These are phyloP conservation scores for Pantherophis vulpinus DNA, from an alignment of 2,797 vertebrate species.

Conservation along the genomic window DNA sequence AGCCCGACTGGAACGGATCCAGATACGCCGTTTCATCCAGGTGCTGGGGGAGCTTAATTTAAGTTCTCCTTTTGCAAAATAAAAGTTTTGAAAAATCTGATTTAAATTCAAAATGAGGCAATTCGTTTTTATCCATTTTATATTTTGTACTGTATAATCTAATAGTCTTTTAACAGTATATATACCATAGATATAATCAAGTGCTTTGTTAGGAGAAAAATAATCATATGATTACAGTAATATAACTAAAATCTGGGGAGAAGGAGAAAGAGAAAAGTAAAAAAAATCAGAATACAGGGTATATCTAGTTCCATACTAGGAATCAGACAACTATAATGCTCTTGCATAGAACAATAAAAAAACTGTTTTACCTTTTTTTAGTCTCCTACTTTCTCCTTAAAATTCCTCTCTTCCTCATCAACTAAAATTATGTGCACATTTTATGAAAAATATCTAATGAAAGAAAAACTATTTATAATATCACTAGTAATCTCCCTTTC, in stretches of 20 bases:
- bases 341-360: not conserved
- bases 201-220: not conserved
- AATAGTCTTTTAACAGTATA: not conserved
- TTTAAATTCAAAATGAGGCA: not conserved
- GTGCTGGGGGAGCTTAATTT: too few species aligned
- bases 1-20: too few species aligned
- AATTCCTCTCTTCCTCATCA: not conserved
- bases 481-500: not conserved
- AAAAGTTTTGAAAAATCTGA: too few species aligned
- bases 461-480: not conserved
- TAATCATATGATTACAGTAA: not conserved
- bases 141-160: not conserved
- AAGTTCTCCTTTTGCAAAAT: not conserved
- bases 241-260: not conserved
- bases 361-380: not conserved
- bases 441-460: not conserved
- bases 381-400: not conserved
- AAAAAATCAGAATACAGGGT: not conserved
- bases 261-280: not conserved
- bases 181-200: not conserved
- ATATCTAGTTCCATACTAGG: not conserved
- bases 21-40: too few species aligned
- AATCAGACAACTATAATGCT: not conserved
- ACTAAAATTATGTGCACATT: not conserved
- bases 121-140: not conserved